Base-by-base conservation (phyloP, 2,113 vertebrate genomes). In the Erythrolamprus reginae region DNA sequence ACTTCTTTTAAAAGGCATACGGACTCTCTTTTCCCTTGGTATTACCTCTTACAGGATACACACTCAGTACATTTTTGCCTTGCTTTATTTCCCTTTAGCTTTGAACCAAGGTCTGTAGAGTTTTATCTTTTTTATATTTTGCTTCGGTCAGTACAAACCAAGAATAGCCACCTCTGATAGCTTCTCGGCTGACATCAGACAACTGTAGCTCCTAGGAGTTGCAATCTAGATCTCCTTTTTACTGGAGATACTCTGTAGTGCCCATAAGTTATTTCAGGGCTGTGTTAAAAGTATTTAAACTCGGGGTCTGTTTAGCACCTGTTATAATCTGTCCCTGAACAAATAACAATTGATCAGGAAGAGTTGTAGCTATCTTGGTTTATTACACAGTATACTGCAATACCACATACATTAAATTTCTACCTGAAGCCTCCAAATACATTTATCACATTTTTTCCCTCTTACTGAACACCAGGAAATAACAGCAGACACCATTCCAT, bases 1-100 rank as follows among this genome's bases (percentile, higher is more conserved):
- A 87, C 42, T 92, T 92, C 91, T 82, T 89, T 92, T 84, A 84
- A 91, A 87, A 42, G 53, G 21, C 23, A 28, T 26, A 55, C 84
- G 86, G 65, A 10, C 52, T 88, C 70, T 51, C 52, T 48, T 42
- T 10, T 56, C 26, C 65, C 38, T 19, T 51, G 12, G 4, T 21
- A 21, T 84, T n/a, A 45, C 13, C 28, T 52, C 52, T 47, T 84
- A 45, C 15, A 42, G 12, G 21, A 65, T 42, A 26, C 50, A 45
- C 8, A 61, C 47, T 26, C 7, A 23, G 10, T 10, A 17, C 21
- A 19, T 33, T 21, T 88, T 19, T 33, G 47, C 21, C 38, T 58
- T 10, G 10, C 55, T n/a, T 88, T 26, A 61, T 77, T 52, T n/a
- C 19, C 19, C 28, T 77, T 45, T 86, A 12, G 28, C 28, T 33